phyloP scores from a whole-genome alignment of 2,113 vertebrate species.

The Heterocephalus glaber region DNA sequence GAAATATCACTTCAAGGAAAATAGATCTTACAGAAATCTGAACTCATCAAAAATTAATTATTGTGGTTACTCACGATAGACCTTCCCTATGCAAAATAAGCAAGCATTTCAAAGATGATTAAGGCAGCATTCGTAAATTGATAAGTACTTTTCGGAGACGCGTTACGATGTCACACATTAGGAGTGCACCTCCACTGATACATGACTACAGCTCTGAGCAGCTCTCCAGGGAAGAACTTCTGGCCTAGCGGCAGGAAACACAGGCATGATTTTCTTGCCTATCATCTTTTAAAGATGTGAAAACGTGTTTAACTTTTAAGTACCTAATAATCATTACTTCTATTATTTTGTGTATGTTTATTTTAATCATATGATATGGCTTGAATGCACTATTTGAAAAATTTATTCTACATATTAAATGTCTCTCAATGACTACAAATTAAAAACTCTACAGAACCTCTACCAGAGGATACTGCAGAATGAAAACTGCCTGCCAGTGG shows the following conservation, averaged over 20 bases:
- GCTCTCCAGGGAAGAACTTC: neutral
- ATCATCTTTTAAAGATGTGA: neutral
- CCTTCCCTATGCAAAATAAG: neutral
- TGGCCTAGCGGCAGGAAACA: neutral
- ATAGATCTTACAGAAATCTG: neutral
- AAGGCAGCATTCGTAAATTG: neutral
- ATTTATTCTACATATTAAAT: neutral
- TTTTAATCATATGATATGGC: neutral
- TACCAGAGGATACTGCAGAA: neutral
- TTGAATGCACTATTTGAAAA: neutral
- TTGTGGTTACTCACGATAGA: neutral
- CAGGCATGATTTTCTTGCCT: neutral
- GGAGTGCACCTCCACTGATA: neutral
- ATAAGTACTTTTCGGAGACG: neutral
- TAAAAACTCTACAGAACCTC: neutral
- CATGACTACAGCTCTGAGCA: neutral
- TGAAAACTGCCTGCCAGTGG: neutral
- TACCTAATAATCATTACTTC: neutral
- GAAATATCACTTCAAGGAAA: constrained; percentile 15
- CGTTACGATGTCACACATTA: neutral
- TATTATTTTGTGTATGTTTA: neutral
- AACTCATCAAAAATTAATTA: neutral
- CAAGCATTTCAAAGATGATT: neutral
- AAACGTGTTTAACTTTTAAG: neutral
- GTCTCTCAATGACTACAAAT: neutral